Evolutionary conservation across 1,140 invertebrate genomes (phyloP).

Genomic region (Leptonema lineaticorne): DNA sequence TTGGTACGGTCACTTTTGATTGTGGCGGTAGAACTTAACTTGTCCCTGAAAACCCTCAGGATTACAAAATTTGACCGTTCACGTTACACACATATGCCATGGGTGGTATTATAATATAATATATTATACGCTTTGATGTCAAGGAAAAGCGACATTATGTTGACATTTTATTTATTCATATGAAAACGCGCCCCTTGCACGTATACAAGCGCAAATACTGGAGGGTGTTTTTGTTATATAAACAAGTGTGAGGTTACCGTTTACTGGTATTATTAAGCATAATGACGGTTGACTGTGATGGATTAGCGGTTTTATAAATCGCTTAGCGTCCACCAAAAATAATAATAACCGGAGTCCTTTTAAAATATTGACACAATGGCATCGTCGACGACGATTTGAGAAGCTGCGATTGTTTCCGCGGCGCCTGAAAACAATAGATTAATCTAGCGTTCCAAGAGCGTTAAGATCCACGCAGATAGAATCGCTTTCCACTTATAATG

Average conservation of each 20-base stretch:
- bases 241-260: background rate
- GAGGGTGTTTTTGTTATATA: background rate
- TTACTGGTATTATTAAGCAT: slow-evolving; percentile 1
- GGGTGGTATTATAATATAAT: too few species aligned
- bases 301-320: slow-evolving; percentile 19
- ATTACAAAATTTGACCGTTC: too few species aligned
- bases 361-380: background rate
- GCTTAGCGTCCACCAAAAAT: background rate
- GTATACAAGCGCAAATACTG: background rate
- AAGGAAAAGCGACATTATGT: background rate
- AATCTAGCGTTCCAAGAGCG: background rate
- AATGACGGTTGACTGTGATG: slow-evolving; percentile 14
- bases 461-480: background rate
- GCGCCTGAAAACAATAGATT: slow-evolving; percentile 4
- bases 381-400: background rate
- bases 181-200: background rate
- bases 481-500: too few species aligned
- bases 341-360: background rate
- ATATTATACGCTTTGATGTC: too few species aligned
- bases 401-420: background rate
- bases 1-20: too few species aligned
- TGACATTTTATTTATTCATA: slow-evolving; percentile 13
- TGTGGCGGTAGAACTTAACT: too few species aligned
- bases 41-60: too few species aligned
- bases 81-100: too few species aligned